These are phyloP conservation scores for Panurus biarmicus DNA, from an alignment of 2,113 vertebrate genomes.

Conservation along the genomic window DNA sequence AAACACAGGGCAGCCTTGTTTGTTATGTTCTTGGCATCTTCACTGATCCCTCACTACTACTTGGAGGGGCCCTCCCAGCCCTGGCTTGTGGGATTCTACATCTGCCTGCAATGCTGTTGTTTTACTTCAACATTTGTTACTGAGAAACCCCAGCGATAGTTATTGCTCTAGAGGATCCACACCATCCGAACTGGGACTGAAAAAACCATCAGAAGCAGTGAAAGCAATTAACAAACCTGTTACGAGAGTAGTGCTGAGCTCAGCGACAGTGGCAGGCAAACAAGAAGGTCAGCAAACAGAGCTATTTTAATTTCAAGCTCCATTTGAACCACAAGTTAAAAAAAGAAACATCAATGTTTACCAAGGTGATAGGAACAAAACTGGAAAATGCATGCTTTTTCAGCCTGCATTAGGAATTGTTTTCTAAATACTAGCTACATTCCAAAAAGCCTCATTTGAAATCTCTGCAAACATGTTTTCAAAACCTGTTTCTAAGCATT, in stretches of 20 bases:
- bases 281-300: slow-evolving; percentile 1
- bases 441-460: slow-evolving; percentile 7
- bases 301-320: slow-evolving; percentile 42
- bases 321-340: slow-evolving; percentile 17
- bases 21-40: not conserved
- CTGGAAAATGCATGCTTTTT: not conserved
- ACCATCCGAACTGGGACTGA: not conserved
- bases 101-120: not conserved
- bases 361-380: not conserved
- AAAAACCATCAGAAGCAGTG: not conserved
- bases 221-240: not conserved
- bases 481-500: not conserved
- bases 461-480: not conserved
- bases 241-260: not conserved
- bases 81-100: fast-evolving
- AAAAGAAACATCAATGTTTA: not conserved
- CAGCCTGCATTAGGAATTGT: not conserved
- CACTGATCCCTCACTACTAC: not conserved
- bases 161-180: not conserved
- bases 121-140: not conserved
- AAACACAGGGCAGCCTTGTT: fast-evolving
- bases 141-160: not conserved
- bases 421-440: not conserved
- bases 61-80: not conserved
- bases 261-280: not conserved